Evolutionary conservation across 2,113 vertebrate species (phyloP), one percentile per base, ranked within the genome.

Genomic region (Alces alces): DNA sequence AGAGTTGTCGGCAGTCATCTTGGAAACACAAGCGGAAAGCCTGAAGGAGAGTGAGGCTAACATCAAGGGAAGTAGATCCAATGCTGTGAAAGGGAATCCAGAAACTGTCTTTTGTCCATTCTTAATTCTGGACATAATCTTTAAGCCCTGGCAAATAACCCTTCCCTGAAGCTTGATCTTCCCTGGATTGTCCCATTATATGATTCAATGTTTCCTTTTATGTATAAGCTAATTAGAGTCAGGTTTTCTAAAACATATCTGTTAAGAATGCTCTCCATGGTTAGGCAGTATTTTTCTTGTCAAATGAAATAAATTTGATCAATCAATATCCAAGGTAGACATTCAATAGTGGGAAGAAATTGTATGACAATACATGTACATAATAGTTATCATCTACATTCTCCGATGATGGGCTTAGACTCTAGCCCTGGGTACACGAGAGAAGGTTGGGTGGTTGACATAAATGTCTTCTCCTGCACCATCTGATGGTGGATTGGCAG

Each of bases 381-480:
- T 43, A 47, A 60, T 23, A 28, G 57, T 86, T 50, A 47, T 93
- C 23, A 30, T 82, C 89, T 39, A 8, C 95, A 87, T 30, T 16
- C 87, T 96, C 55, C 83, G 12, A 39, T 17, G 54, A 73, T 58
- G 92, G 43, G 7, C 7, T 95, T 94, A 97, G 55, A 7, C 1
- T 97, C 78, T 97, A 79, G 52, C 45, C 54, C 96, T 96, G 13
- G 88, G 88, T 92, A 83, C 98, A 1, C 21, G 55, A 61, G 92
- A 96, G 33, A 97, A 3, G 1, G 70, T 64, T 45, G 86, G 98
- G 57, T 91, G 98, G 95, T 98, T 99, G 78, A 98, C 50, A 5
- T 99, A 99, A 96, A 98, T 86, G 50, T 96, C 93, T 3, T 98
- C 90, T 55, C 52, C 45, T 80, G 94, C 21, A 43, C 33, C 52